Conservation (phyloP, 1,140 invertebrate species). For the Drosophila cardini region DNA sequence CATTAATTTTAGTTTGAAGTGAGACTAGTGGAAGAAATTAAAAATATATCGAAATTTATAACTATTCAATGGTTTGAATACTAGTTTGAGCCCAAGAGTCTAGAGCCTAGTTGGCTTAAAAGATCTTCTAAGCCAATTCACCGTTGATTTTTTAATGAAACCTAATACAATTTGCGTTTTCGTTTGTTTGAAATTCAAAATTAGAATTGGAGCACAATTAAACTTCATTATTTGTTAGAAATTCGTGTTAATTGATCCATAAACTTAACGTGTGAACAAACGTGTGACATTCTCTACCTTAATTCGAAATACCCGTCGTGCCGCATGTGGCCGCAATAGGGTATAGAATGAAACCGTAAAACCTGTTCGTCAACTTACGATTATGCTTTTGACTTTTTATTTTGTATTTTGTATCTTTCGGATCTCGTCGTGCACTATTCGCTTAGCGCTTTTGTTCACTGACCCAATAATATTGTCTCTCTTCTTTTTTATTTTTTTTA, state of each 20-base stretch:
- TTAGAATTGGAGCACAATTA: no score
- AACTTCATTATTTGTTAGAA: not conserved
- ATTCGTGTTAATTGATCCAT: not conserved
- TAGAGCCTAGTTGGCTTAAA: no score
- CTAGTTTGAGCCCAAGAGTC: no score
- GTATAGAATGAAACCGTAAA: slow-evolving; percentile 60
- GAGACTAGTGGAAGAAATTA: no score
- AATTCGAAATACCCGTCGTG: slow-evolving; percentile 15
- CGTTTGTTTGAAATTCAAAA: no score
- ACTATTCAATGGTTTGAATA: no score
- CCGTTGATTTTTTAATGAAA: no score
- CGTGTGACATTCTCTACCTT: not conserved
- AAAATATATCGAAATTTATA: no score
- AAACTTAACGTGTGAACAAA: not conserved
- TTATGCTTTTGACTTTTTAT: slow-evolving; percentile 56
- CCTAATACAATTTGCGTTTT: no score
- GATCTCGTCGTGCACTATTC: slow-evolving; percentile 50
- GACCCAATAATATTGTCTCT: slow-evolving; percentile 72
- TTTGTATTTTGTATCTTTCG: slow-evolving; percentile 36
- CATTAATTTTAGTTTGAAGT: no score
- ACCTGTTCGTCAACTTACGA: slow-evolving; percentile 77
- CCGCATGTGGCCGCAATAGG: slow-evolving; percentile 4
- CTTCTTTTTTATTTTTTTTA: slow-evolving; percentile 29
- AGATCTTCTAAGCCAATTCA: no score
- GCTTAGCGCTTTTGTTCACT: slow-evolving; percentile 57